These are phyloP conservation scores for Ianthella basta DNA, from an alignment of 37 sponge, comb jelly and placozoan species.

Conservation along the genomic window DNA sequence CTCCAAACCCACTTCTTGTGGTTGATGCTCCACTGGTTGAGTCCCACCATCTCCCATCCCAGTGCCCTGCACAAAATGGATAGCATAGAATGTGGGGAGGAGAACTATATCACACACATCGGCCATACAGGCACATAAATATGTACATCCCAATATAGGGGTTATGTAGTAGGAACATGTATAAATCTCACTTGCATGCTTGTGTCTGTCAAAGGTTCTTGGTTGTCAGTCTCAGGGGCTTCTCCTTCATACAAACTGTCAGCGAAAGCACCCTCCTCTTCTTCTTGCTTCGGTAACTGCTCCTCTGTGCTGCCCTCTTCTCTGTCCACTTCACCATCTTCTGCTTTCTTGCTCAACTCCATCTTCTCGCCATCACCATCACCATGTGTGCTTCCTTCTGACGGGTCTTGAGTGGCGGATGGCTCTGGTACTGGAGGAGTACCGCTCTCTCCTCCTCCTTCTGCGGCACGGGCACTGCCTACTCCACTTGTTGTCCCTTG, in stretches of 20 bases:
- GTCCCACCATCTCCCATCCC: too few species aligned
- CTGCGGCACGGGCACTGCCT: neutral
- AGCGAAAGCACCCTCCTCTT: neutral
- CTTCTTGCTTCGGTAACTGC: neutral
- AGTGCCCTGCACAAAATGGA: too few species aligned
- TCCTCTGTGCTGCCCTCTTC: slow-evolving; percentile 11
- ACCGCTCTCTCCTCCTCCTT: neutral
- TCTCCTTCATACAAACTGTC: neutral
- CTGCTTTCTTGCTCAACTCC: slow-evolving; percentile 41
- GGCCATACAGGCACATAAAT: too few species aligned
- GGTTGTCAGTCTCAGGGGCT: too few species aligned
- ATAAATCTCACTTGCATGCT: too few species aligned
- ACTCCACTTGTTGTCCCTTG: neutral
- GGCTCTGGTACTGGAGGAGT: neutral
- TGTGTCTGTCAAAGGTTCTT: neutral
- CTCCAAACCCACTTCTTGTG: too few species aligned
- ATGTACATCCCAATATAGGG: too few species aligned
- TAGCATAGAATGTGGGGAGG: too few species aligned
- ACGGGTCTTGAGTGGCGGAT: neutral
- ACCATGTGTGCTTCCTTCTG: neutral
- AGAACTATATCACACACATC: too few species aligned
- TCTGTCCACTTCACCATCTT: slow-evolving; percentile 40
- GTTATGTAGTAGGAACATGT: too few species aligned
- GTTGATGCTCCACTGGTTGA: too few species aligned
- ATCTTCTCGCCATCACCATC: neutral